Conservation (phyloP, 64 coral and sea anemone genomes). For the Exaiptasia diaphana region DNA sequence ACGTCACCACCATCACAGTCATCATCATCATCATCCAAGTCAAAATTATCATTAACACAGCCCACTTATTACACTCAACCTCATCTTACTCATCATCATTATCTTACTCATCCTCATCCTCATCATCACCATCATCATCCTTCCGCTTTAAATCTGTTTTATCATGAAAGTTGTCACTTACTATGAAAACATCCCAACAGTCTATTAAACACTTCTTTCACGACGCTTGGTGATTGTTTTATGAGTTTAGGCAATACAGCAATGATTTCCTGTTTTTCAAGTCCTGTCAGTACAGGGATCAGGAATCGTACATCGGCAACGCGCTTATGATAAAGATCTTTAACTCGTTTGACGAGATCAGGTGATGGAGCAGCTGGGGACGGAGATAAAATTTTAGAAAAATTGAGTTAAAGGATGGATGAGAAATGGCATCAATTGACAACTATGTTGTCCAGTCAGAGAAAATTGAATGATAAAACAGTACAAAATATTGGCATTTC, state of each 20-base stretch:
- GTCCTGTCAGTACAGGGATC: conserved; percentile 92
- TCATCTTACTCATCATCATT: too few species aligned
- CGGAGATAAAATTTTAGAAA: background rate
- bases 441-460: background rate
- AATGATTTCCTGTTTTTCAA: conserved; percentile 95
- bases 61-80: too few species aligned
- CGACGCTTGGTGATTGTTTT: conserved; percentile 96
- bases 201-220: conserved; percentile 97
- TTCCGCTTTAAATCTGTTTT: too few species aligned
- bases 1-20: too few species aligned
- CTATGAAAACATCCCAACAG: conserved; percentile 95
- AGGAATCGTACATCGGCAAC: conserved; percentile 92
- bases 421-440: background rate
- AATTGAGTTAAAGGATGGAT: background rate
- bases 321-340: conserved; percentile 95
- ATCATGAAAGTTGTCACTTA: conserved; percentile 35
- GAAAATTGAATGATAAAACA: background rate
- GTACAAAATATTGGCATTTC: too few species aligned
- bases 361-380: conserved; percentile 66
- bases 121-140: too few species aligned
- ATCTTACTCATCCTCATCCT: too few species aligned
- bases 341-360: conserved; percentile 85
- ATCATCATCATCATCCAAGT: too few species aligned
- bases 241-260: conserved; percentile 95
- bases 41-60: too few species aligned